Base-by-base conservation (phyloP, 1,140 invertebrate species). In the Elysia chlorotica region DNA sequence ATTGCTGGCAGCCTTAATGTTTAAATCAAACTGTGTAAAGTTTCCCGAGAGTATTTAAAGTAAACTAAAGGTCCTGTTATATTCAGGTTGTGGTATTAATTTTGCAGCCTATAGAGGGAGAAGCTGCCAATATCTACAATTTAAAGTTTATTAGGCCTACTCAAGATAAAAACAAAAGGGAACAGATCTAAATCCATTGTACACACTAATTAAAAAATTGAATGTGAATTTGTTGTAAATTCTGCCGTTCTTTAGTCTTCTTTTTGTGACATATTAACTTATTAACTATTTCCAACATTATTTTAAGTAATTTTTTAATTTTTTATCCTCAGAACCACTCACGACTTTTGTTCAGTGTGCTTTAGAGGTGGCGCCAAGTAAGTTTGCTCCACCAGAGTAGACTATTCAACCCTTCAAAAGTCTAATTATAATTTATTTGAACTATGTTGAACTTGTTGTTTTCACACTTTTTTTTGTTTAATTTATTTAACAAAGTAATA, bases 311-410 rank as follows among this genome's bases (percentile, higher is more conserved):
- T 21, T 63, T 28, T 59, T 25, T 28, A 37, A 30, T 73, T 48
- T 66, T 76, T 59, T 74, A 25, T 63, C 75, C 79, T 25, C 71
- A 83, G 82, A 78, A 63, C 75, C 76, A 54, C 54, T 83, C 23
- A 79, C 81, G 3, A 74, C 68, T 14, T 79, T 79, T 67, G 25
- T 82, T 21, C 82, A 83, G 38, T 70, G 57, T 59, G 53, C 57
- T 28, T 37, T 78, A 25, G 68, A 78, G 36, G 76, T 78, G 3
- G 76, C 73, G 0, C 76, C 76, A 4, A 76, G 72, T 31, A 71
- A 54, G 31, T 76, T 71, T 66, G 38, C 56, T 31, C 75, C 75
- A 17, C 75, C 75, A 57, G 75, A 76, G 53, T 76, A 48, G 41
- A 48, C n/a, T n/a, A n/a, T n/a, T n/a, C n/a, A n/a, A n/a, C n/a